Base-by-base conservation (phyloP, 2,113 vertebrate genomes). In the Neogale vison region DNA sequence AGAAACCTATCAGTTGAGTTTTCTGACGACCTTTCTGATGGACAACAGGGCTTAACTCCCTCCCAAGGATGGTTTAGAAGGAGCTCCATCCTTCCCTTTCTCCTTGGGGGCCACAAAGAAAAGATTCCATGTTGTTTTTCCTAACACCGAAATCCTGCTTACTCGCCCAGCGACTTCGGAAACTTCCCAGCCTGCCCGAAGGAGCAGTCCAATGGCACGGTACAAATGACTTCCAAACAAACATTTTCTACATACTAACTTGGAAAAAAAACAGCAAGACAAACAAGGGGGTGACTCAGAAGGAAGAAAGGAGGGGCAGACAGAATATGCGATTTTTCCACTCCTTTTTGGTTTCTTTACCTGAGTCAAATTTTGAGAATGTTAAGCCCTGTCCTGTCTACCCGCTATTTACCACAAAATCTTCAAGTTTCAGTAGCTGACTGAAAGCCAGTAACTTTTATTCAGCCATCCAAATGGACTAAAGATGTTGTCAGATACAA, bases 331-430 rank as follows among this genome's bases (percentile, higher is more conserved):
- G 21, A 47, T 65, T 90, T 85, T 93, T 76, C 79, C 24, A 65
- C 18, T 97, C 57, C 34, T 61, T 93, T 76, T 95, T 74, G 45
- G 21, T 86, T 88, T 94, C 67, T 97, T 88, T 74, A 93, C 92
- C 93, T 96, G 61, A 95, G 87, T 97, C 87, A 36, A 69, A 91
- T 50, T 88, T 88, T 88, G 72, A 96, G 61, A 96, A 90, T 95
- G 82, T 71, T 83, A 83, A 84, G 29, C 82, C 31, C 74, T 91
- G 20, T 34, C 55, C 65, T 20, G 8, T 84, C 69, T 90, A 52
- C 7, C 47, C 84, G 31, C 29, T 81, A 7, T 81, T 96, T 39
- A 91, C 57, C 76, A 59, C 36, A n/a, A 69, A 69, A 47, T 72
- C 83, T 93, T 88, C 34, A 77, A 45, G 63, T 93, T 95, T 88